Base-by-base conservation (phyloP, 2,888 invertebrate genomes). In the Electrophaes corylata region DNA sequence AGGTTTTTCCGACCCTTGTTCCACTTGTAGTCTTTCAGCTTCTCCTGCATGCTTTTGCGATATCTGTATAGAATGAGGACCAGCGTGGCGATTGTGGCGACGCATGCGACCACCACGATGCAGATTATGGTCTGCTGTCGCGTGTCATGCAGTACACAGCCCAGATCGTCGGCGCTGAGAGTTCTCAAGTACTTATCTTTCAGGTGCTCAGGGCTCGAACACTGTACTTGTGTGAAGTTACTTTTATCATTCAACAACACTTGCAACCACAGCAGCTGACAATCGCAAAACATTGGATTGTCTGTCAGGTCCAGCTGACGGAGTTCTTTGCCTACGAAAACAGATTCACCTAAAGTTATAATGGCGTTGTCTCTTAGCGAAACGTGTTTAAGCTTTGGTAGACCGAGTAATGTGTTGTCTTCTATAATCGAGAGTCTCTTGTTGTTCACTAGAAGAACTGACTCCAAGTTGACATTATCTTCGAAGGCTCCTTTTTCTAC, bases 21-120 rank as follows among this genome's bases (percentile, higher is more conserved):
- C 95, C 95, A 95, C 75, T 95, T 95, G 90, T 95, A 95, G 76
- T 95, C 96, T 80, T 97, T 97, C 56, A 97, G 91, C 53, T 95
- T 94, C 75, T 96, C 96, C 40, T 96, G 94, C 71, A 97, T 94
- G 75, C 95, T 94, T 64, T 96, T 94, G 26, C 97, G 94, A 79
- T 96, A 97, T 71, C 95, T 93, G 83, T 96, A 97, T 62, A 96
- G 87, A 44, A 97, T 92, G 65, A 97, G 88, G 3, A 94, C 94
- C 49, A 97, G 81, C 0, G 95, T 94, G 0, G 95, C 95, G 47
- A 97, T 88, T 3, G 95, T 85, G 8, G 96, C 95, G 0, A 96
- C 94, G 51, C 95, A 95, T 18, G 94, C 94, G 4, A 95, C 96
- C 57, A 96, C 94, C 1, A 96, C 89, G 0, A 96, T 95, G 35